These are phyloP conservation scores for Mactra quadrangularis DNA, from an alignment of 1,140 invertebrate genomes.

Conservation along the genomic window DNA sequence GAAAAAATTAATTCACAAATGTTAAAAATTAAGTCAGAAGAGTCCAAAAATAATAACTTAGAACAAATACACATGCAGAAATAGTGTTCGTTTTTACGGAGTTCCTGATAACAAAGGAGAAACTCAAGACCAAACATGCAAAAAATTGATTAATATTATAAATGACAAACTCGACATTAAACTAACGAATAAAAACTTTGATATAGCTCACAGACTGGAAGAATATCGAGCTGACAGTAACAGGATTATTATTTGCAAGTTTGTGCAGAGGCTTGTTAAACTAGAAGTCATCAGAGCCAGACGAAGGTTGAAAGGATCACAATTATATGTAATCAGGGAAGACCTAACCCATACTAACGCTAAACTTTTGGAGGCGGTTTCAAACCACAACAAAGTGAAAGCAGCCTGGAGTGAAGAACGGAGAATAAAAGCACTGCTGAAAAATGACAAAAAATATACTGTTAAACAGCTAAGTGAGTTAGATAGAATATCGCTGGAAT, in stretches of 20 bases:
- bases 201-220: too few relatives aligned
- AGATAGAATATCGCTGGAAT: too few relatives aligned
- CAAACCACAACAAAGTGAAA: too few relatives aligned
- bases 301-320: neutral
- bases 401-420: neutral
- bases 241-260: conserved; percentile 8
- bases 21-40: neutral
- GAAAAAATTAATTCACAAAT: too few relatives aligned
- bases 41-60: neutral
- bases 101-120: neutral
- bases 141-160: neutral
- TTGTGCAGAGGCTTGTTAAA: neutral
- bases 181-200: neutral
- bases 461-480: too few relatives aligned
- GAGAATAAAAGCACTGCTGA: neutral
- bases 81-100: neutral
- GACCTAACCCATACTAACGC: too few relatives aligned
- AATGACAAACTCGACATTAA: neutral
- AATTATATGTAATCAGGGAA: neutral
- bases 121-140: neutral
- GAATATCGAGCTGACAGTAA: neutral
- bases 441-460: too few relatives aligned
- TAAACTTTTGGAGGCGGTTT: neutral
- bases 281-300: neutral
- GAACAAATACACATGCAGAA: conserved; percentile 19